A percentile compares a stretch with the other conserved stretches of the same genome.
Conservation (phyloP, 2,113 vertebrate genomes). For the Neomonachus schauinslandi region DNA sequence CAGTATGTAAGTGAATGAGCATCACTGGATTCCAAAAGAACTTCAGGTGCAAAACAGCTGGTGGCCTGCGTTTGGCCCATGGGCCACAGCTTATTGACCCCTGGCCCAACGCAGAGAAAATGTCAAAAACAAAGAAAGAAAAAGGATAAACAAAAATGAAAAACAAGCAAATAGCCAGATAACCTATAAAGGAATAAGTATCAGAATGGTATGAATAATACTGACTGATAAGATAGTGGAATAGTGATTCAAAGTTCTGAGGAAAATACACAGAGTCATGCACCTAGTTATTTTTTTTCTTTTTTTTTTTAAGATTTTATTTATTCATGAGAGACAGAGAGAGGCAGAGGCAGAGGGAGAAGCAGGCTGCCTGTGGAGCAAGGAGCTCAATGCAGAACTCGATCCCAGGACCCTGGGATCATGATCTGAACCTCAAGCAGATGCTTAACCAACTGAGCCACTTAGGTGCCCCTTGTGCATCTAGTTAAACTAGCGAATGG, state of each 20-base stretch:
- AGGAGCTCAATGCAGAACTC: too few species aligned
- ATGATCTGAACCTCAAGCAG: too few species aligned
- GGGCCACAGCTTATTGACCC: background rate
- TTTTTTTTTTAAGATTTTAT: too few species aligned
- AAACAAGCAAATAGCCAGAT: background rate
- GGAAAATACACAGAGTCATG: background rate
- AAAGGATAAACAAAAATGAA: background rate
- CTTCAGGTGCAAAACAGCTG: background rate
- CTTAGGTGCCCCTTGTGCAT: too few species aligned
- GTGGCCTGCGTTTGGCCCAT: background rate
- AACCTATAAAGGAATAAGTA: background rate
- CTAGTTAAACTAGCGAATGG: background rate
- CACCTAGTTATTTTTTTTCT: background rate
- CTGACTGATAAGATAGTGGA: background rate
- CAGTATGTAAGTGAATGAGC: background rate
- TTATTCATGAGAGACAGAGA: too few species aligned
- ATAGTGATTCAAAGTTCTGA: background rate
- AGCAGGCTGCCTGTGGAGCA: too few species aligned
- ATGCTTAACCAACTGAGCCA: too few species aligned
- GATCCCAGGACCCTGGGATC: too few species aligned
- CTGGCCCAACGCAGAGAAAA: background rate
- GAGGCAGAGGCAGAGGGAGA: too few species aligned
- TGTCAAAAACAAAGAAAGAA: background rate
- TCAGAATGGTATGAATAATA: background rate
- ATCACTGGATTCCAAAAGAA: background rate